A percentile compares a stretch with the other conserved stretches of the same genome.
Conservation (phyloP, 2,113 vertebrate species). For the Ammodytes marinus region DNA sequence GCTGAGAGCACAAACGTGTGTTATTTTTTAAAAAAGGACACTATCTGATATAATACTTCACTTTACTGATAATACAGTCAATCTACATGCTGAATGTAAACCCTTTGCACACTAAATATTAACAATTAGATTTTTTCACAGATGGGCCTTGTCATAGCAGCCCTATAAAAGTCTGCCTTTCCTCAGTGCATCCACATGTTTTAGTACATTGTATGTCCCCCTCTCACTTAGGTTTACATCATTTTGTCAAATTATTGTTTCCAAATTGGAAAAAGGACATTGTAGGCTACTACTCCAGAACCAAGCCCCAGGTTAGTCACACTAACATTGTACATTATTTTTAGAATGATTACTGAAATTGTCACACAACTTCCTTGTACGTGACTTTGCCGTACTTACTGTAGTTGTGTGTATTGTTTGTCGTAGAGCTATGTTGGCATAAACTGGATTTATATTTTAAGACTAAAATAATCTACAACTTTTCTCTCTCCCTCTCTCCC, state of each 20-base stretch:
- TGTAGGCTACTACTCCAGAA: too few species aligned
- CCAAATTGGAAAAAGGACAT: neutral
- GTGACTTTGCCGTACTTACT: too few species aligned
- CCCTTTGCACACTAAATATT: neutral
- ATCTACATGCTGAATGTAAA: slow-evolving; percentile 1
- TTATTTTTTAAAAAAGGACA: slow-evolving; percentile 14
- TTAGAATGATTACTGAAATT: neutral
- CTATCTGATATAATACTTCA: neutral
- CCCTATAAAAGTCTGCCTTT: neutral
- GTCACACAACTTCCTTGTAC: neutral
- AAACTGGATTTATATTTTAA: neutral
- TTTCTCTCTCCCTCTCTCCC: too few species aligned
- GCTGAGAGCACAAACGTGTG: neutral
- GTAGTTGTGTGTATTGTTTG: neutral
- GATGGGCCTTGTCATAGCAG: neutral
- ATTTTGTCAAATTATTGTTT: too few species aligned
- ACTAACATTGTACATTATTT: too few species aligned
- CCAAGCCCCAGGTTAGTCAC: neutral
- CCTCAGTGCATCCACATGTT: neutral
- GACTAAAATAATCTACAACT: slow-evolving; percentile 5
- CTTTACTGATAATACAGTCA: neutral
- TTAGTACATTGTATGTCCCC: neutral
- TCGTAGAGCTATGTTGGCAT: neutral
- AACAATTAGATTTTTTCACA: neutral
- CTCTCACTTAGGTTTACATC: too few species aligned